Percentiles rank a stretch among this genome's conserved stretches.
Conservation (phyloP, 2,888 invertebrate genomes). For the Platycnemis pennipes region DNA sequence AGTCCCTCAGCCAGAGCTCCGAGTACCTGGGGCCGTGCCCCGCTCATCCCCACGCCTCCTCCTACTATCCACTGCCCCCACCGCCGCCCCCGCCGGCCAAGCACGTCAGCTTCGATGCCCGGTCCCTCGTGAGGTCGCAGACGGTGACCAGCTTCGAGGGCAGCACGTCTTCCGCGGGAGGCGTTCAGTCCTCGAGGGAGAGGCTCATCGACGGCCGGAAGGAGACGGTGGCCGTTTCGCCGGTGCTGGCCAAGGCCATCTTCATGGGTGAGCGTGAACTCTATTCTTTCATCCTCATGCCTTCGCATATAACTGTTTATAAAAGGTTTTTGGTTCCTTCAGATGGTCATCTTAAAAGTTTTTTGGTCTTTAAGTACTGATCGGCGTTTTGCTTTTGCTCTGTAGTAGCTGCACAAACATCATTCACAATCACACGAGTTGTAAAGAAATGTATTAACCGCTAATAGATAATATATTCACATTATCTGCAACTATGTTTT, state of each 20-base stretch:
- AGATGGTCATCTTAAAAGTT: too few species aligned
- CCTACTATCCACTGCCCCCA: slow-evolving; percentile 74
- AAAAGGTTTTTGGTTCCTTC: too few species aligned
- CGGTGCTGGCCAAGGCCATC: slow-evolving; percentile 81
- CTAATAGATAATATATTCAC: too few species aligned
- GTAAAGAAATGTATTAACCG: too few species aligned
- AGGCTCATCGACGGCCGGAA: slow-evolving; percentile 88
- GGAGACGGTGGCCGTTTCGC: slow-evolving; percentile 76
- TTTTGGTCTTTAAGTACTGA: too few species aligned
- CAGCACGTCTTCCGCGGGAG: slow-evolving; percentile 76
- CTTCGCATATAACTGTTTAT: too few species aligned
- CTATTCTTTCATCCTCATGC: slow-evolving; percentile 61
- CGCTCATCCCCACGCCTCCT: slow-evolving; percentile 75
- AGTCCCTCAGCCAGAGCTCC: slow-evolving; percentile 74
- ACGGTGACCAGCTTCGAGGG: slow-evolving; percentile 93
- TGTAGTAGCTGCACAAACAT: too few species aligned
- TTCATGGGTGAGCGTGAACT: slow-evolving; percentile 80
- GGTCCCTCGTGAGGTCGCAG: slow-evolving; percentile 86
- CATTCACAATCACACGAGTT: too few species aligned
- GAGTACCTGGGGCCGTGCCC: slow-evolving; percentile 76
- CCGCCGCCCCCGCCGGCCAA: slow-evolving; percentile 79
- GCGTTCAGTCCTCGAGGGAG: slow-evolving; percentile 78
- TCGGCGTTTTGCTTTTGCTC: too few species aligned
- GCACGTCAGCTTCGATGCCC: slow-evolving; percentile 89
- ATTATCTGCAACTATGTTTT: too few species aligned